Evolutionary conservation across 2,888 invertebrate species (phyloP), one percentile per base, ranked within the genome.

Genomic region (Chorisops tibialis): DNA sequence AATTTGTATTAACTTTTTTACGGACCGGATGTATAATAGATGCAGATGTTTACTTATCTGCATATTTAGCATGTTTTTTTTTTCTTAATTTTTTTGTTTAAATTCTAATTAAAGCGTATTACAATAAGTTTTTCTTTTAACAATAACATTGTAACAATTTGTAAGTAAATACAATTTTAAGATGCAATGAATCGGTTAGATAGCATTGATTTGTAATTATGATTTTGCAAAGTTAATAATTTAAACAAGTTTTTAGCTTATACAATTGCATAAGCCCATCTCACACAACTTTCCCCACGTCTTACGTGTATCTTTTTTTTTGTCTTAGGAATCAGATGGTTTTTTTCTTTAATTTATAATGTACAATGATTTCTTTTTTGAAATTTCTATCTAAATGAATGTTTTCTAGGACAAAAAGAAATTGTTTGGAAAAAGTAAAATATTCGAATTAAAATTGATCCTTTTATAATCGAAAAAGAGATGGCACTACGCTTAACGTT

Each of bases 401-500:
- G 30, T 30, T 5, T 30, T 30, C 7, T 30, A 7, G 30, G 30
- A 30, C n/a, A 12, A 41, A 41, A 41, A 37, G 12, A 37, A 37
- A 9, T 37, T 37, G 37, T 37, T 37, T 9, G 37, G 7, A 9
- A 37, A n/a, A n/a, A n/a, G n/a, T n/a, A n/a, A n/a, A n/a, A n/a
- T n/a, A n/a, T 30, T 5, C 30, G 30, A 30, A 30, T 30, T 30
- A 30, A 30, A 30, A 2, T 30, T 30, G 30, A 7, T 30, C 5
- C 5, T 24, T 52, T 61, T 54, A 61, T 45, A 41, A 51, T 16
- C 47, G 45, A 35, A 56, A 22, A 35, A 58, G 19, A 18, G 16
- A 62, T 62, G 62, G 62, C 62, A 62, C 62, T 59, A 62, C 11
- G 11, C 16, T 11, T 19, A 50, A 12, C 12, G 38, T 45, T 51